Evolutionary conservation across 92 coral and sea anemone genomes (phyloP), one percentile per base, ranked within the genome.

Genomic region (Plumapathes pennacea): DNA sequence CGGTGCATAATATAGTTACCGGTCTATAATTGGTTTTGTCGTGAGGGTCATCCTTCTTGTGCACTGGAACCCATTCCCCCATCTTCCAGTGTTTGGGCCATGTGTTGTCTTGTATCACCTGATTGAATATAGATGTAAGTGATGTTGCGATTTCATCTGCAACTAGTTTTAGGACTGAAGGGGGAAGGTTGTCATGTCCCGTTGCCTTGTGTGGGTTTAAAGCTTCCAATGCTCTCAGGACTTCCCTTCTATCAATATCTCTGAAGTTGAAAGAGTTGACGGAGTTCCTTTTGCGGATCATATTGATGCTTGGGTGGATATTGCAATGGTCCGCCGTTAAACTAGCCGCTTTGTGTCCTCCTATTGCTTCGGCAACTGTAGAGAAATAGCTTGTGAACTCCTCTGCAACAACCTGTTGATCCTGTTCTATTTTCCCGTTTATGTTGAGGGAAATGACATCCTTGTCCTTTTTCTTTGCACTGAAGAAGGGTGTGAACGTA

Each of bases 401-500:
- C 11, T 49, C 55, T 6, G 55, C 55, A 7, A 49, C 53, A 18
- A 59, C 30, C 11, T 12, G 20, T 62, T 46, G 72, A 24, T 64
- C 30, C 34, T 64, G 27, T 3, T 31, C 18, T 13, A 64, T 30
- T 50, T 51, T 40, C 25, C 38, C 19, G 21, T 64, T 25, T 24
- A 25, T 50, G 7, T 51, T 64, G 10, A 64, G 32, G 23, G 47
- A 51, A 29, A 67, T 54, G 25, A 26, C 23, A 12, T 46, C 29
- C 27, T 45, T 8, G 12, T 42, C 49, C 37, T 33, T 29, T 12
- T 46, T 71, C 44, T 49, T 73, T 62, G 62, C 38, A 25, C 36
- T 66, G 18, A 76, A 50, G 39, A 76, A 66, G 15, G 84, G 84
- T 52, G 14, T 31, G 40, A 77, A 77, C 30, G 84, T 77, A 13